Conservation (phyloP, 1,140 invertebrate genomes). For the Tachypleus tridentatus region DNA sequence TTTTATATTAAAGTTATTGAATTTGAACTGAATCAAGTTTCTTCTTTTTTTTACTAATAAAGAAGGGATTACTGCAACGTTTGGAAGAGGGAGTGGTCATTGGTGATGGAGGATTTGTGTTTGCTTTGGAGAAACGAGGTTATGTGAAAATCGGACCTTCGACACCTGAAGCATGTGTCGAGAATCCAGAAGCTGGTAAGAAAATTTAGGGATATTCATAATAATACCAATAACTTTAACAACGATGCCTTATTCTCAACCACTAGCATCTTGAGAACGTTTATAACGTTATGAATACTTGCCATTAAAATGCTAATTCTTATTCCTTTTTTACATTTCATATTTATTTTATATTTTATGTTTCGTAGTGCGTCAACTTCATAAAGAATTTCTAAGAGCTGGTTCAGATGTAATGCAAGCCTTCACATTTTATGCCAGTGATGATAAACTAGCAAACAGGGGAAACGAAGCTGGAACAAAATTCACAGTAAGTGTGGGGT, state of each 20-base stretch:
- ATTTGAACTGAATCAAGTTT: too few species aligned
- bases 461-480: slow-evolving; percentile 31
- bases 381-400: slow-evolving; percentile 34
- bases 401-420: slow-evolving; percentile 38
- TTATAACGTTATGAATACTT: too few species aligned
- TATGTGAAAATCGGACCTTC: slow-evolving; percentile 39
- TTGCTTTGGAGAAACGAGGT: slow-evolving; percentile 35
- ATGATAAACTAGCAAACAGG: slow-evolving; percentile 35
- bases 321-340: too few species aligned
- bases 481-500: slow-evolving; percentile 26
- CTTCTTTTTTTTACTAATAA: not conserved
- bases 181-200: slow-evolving; percentile 35
- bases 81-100: slow-evolving; percentile 34
- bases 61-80: slow-evolving; percentile 31
- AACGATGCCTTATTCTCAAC: too few species aligned
- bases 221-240: too few species aligned
- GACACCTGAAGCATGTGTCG: slow-evolving; percentile 35
- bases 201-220: too few species aligned
- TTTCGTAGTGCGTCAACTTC: slow-evolving; percentile 29
- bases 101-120: slow-evolving; percentile 38
- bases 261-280: too few species aligned
- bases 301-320: too few species aligned
- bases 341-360: not conserved
- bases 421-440: slow-evolving; percentile 37
- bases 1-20: too few species aligned